phyloP scores from a whole-genome alignment of 1,140 invertebrate genomes.

The Cyclargus thomasi region DNA sequence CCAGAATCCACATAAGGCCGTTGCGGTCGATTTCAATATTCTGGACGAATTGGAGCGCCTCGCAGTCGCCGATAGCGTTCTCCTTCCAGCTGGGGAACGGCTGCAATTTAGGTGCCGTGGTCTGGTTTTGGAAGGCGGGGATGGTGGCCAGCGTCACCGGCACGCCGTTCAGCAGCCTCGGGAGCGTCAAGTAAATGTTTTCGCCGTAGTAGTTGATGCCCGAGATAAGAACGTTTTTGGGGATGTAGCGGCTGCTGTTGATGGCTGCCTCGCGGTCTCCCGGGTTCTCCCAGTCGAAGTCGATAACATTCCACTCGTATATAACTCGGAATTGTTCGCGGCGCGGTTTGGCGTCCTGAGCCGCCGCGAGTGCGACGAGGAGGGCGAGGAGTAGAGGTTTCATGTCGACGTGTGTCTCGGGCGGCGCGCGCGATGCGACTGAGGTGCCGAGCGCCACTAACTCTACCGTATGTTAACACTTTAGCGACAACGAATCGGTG shows the following conservation, averaged over 20 bases:
- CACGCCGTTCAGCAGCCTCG: slow-evolving; percentile 79
- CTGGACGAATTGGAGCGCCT: slow-evolving; percentile 81
- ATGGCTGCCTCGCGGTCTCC: slow-evolving; percentile 61
- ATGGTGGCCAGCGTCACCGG: slow-evolving; percentile 80
- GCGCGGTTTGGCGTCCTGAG: slow-evolving; percentile 46
- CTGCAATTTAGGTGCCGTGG: slow-evolving; percentile 77
- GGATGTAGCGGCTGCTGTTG: slow-evolving; percentile 73
- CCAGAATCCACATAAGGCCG: slow-evolving; percentile 83
- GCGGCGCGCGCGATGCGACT: slow-evolving; percentile 50
- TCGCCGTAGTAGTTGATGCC: slow-evolving; percentile 80
- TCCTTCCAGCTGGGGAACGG: slow-evolving; percentile 82
- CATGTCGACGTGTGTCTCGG: slow-evolving; percentile 53
- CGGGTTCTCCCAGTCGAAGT: slow-evolving; percentile 66
- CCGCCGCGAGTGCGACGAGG: slow-evolving; percentile 45
- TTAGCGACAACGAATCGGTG: slow-evolving; percentile 32
- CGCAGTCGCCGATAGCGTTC: slow-evolving; percentile 78
- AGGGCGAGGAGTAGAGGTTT: slow-evolving; percentile 44
- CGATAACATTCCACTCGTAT: slow-evolving; percentile 72
- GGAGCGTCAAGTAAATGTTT: slow-evolving; percentile 79
- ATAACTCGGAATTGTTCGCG: slow-evolving; percentile 72
- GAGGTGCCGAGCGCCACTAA: slow-evolving; percentile 32
- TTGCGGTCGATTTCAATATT: slow-evolving; percentile 81
- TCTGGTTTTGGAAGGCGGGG: slow-evolving; percentile 70
- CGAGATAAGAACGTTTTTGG: slow-evolving; percentile 78
- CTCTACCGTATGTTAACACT: slow-evolving; percentile 30